Base-by-base conservation (phyloP, 1,140 invertebrate species). In the Trachymyrmex cornetzi region DNA sequence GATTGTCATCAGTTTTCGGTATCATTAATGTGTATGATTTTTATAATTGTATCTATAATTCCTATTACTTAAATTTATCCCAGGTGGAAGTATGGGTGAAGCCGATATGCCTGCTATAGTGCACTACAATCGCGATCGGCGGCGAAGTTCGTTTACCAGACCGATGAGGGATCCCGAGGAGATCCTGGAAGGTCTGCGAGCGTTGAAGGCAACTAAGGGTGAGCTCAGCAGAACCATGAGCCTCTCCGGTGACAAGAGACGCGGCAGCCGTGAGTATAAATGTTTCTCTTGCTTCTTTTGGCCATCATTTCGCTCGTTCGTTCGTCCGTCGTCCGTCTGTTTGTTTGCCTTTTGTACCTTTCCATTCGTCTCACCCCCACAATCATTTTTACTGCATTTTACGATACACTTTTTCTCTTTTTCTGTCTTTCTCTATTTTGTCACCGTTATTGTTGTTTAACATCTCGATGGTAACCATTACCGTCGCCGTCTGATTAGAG, bases 181-280 rank as follows among this genome's bases (percentile, higher is more conserved):
- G 94, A 98, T 98, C 87, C 75, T 94, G 2, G 94, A 94, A 48
- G 92, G 90, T 27, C 92, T 98, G 77, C 97, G 97, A 90, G 97
- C 96, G 63, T 94, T 98, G 86, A 98, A 98, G 92, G 97, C 97
- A 69, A 97, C 97, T 61, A 97, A 98, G 92, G 97, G 97, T 77
- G 97, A 98, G 93, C 95, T 98, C 11, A 97, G 97, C 71, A 96
- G 97, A 61, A 98, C 97, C 55, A 97, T 98, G 96, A 98, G 97
- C 91, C 96, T 98, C 77, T 96, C 94, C 2, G 92, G 91, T 96
- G 97, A 91, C 92, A 96, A 94, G 95, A 95, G 92, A 91, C 95
- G 95, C 77, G 95, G 96, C 85, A 96, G 96, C 95, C 96, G 97
- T 97, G 95, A 97, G 97, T 97, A 93, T 88, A 90, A 67, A 75